phyloP scores from a whole-genome alignment of 1,140 invertebrate species.

The Liolophura sinensis region DNA sequence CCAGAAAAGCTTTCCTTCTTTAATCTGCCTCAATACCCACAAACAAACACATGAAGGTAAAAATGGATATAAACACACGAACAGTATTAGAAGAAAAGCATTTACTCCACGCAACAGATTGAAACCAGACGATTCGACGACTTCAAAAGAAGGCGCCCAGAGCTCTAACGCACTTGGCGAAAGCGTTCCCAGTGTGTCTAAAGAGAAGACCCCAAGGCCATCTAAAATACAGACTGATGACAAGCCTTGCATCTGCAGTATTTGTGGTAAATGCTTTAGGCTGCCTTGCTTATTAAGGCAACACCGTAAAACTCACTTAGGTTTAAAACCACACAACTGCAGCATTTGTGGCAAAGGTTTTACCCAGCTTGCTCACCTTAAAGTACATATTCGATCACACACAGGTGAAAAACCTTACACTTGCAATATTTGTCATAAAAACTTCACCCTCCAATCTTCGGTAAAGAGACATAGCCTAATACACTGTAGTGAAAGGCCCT shows the following conservation, averaged over 20 bases:
- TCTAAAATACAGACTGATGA: slow-evolving; percentile 84
- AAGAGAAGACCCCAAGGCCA: slow-evolving; percentile 87
- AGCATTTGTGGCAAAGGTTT: slow-evolving; percentile 38
- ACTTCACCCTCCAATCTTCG: slow-evolving; percentile 88
- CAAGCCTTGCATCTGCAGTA: slow-evolving; percentile 74
- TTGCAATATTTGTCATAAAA: slow-evolving; percentile 82
- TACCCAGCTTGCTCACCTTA: slow-evolving; percentile 46
- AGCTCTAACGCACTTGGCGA: too few relatives aligned
- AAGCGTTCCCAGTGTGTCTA: too few relatives aligned
- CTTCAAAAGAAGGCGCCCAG: too few relatives aligned
- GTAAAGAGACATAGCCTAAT: slow-evolving; percentile 76
- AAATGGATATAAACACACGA: too few relatives aligned
- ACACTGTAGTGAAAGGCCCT: slow-evolving; percentile 81
- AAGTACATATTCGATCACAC: slow-evolving; percentile 50
- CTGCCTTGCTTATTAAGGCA: slow-evolving; percentile 57
- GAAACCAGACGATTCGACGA: too few relatives aligned
- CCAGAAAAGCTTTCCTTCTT: too few relatives aligned
- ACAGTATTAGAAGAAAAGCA: too few relatives aligned
- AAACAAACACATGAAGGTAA: too few relatives aligned
- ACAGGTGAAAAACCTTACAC: slow-evolving; percentile 51
- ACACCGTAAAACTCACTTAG: slow-evolving; percentile 67
- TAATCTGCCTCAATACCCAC: too few relatives aligned
- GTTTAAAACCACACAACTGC: slow-evolving; percentile 83
- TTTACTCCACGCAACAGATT: too few relatives aligned
- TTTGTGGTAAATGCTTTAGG: slow-evolving; percentile 74